Base-by-base conservation (phyloP, 2,888 invertebrate species). In the Oegoconia quadripuncta region DNA sequence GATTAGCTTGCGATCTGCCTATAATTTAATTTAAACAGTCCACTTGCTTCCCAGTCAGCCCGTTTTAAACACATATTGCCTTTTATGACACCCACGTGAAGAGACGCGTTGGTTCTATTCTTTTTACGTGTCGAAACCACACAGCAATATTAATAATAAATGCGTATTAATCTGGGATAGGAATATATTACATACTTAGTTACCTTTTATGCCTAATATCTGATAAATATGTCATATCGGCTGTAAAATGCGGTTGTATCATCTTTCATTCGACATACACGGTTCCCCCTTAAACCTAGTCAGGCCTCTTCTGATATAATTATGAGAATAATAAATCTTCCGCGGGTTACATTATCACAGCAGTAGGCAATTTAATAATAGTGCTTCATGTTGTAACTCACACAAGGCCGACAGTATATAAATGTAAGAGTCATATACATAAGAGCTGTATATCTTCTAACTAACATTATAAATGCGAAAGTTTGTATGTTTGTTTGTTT, bases 321-420 rank as follows among this genome's bases (percentile, higher is more conserved):
- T 27, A 38, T 22, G 33, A 33, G 38, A 11, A 20, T 15, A 27
- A 38, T 38, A 38, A 38, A 38, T 38, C 37, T 38, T 26, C 2
- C 9, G 27, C 12, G 32, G 14, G 32, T 23, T 16, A 30, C 14
- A 28, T 8, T 31, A 37, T 32, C 18, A 33, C 32, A 15, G 27
- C 30, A 29, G 17, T 25, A 32, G 18, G 38, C 23, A 32, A 27
- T 38, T 38, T 38, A 38, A 16, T 33, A 27, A 29, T 20, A 18
- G 38, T 2, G 12, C 3, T 14, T 15, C 9, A 13, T 22, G 32
- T 32, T 20, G 14, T 5, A n/a, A 9, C 22, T 32, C n/a, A 23
- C 13, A 30, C 16, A 8, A 17, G 30, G 14, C 23, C 22, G 22
- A 22, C 7, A 22, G 7, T 22, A 22, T 9, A 22, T 22, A 9